Evolutionary conservation across 2,113 vertebrate genomes (phyloP).

Genomic region (Psilopogon haemacephalus): DNA sequence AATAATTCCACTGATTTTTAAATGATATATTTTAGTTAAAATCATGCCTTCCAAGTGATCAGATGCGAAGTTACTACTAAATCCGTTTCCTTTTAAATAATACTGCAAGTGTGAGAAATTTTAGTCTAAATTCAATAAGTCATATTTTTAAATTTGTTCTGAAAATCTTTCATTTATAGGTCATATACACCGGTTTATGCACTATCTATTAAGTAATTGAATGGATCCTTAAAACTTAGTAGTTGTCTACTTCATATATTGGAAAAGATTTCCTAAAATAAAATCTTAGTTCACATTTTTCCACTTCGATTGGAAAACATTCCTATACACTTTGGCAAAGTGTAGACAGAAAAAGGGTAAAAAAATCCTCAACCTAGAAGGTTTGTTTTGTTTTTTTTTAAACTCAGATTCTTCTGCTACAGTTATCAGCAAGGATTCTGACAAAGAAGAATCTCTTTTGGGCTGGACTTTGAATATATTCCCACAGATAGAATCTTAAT

Average conservation of each 20-base stretch:
- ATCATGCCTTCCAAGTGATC: background rate
- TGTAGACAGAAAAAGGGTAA: background rate
- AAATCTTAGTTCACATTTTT: background rate
- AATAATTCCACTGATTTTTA: conserved; percentile 13
- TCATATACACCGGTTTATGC: background rate
- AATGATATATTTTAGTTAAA: background rate
- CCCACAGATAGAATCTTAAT: background rate
- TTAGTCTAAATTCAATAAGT: background rate
- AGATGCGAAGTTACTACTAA: background rate
- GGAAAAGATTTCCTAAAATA: background rate
- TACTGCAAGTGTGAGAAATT: background rate
- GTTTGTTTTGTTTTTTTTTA: background rate
- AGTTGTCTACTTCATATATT: background rate
- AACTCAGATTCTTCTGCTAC: background rate
- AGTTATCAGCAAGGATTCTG: background rate
- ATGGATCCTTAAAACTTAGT: background rate
- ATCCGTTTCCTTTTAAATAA: conserved; percentile 2
- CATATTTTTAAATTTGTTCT: background rate
- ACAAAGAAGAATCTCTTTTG: background rate
- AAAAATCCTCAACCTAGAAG: background rate
- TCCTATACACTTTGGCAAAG: background rate
- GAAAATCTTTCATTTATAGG: background rate
- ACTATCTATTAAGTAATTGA: background rate
- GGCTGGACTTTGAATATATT: background rate
- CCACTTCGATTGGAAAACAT: background rate